Evolutionary conservation across 2,888 invertebrate genomes (phyloP), one percentile per base, ranked within the genome.

Genomic region (Drosophila borealis): DNA sequence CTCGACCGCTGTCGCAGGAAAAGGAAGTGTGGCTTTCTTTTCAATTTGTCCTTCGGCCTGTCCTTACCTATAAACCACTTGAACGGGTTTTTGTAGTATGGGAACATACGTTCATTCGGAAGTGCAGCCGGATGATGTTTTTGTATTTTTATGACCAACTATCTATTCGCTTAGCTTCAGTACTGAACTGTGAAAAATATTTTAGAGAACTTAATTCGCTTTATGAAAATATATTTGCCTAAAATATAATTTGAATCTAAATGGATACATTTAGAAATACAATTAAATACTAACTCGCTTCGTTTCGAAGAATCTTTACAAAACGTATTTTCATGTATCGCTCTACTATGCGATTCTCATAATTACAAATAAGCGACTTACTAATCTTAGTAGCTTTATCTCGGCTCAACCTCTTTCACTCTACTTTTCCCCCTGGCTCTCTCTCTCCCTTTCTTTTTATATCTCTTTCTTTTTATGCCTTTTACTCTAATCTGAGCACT

Each of bases 21-120:
- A 64, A 57, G 63, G 78, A 80, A 78, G 64, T 77, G 66, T 62
- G 69, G 74, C 74, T 81, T 73, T 73, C 73, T 60, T 78, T 78
- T 69, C 67, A 81, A 72, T 73, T 66, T 71, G 69, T 76, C 69
- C 61, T n/a, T 36, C 39, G 29, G 39, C n/a, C 41, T 19, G 8
- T 37, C 19, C 51, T 48, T 34, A 54, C 33, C 49, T 53, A 54
- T 41, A 48, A 75, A 42, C 57, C 55, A 57, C 61, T 61, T 17
- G 10, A 55, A 65, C 48, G 41, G 19, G 29, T 63, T 21, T 41
- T 41, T 14, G 41, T 14, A n/a, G 42, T 11, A 21, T 21, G 25
- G 13, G 10, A 57, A 14, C 74, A 73, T 73, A 73, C 34, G 74
- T 21, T 57, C 44, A 13, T 4, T 34, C 44, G 73, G 78, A 74